Base-by-base conservation (phyloP, 1,140 invertebrate genomes). In the Penaeus chinensis region DNA sequence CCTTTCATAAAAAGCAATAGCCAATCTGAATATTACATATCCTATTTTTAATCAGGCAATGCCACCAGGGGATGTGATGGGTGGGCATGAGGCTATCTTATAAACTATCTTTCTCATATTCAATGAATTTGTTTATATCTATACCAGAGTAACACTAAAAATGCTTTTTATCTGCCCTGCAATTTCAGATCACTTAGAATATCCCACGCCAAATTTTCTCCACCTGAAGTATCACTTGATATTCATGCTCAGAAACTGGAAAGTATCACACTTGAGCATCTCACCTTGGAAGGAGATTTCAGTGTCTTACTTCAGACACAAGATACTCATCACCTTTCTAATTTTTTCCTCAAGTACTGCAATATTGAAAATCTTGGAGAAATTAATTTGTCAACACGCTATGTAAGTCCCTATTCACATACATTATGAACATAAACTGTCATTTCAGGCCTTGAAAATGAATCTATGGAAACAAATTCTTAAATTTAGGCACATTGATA, bases 201-300 rank as follows among this genome's bases (percentile, higher is more conserved):
- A 47, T 84, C 66, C n/a, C 54, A 71, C 27, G 47, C 69, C 60
- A 61, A 16, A 7, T 76, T 84, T 61, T 66, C 32, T 32, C 20
- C 42, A 18, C 16, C 54, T 19, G 42, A 74, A 8, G 60, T 54
- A 32, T 71, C 82, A 19, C 66, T 84, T 54, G 62, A 61, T 65
- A 84, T 84, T 84, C 82, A 84, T 76, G 82, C 82, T 24, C 82
- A 84, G 42, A 84, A 84, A 24, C 54, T 84, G 2, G 76, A 27
- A 20, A 71, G 32, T 27, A 84, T 84, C n/a, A 13, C 27, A 60
- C 27, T 84, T 10, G 66, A 84, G 10, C 60, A 84, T 3, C 54
- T 84, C 16, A 76, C 19, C 24, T 74, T 32, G 69, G 47, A 76
- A 16, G 66, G 42, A 11, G 11, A 74, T 61, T 37, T 84, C 32